Percentiles rank a stretch among this genome's conserved stretches.
Evolutionary conservation across 2,113 vertebrate species (phyloP).

Genomic region (Synodontis membranacea): DNA sequence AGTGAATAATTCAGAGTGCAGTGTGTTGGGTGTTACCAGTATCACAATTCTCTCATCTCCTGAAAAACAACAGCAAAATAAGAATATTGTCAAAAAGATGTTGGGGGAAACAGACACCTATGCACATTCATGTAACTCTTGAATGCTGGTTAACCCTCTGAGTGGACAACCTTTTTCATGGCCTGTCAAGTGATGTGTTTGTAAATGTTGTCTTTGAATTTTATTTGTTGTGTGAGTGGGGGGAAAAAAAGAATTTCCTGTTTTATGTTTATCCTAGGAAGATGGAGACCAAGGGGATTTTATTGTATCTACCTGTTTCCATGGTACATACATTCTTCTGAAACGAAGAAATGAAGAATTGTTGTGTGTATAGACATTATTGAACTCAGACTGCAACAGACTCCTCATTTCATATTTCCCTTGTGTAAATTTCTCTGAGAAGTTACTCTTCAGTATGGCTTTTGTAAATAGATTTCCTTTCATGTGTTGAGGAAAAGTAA

Average conservation of each 20-base stretch:
- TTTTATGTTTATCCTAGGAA: conserved; percentile 37
- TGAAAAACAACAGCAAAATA: background rate
- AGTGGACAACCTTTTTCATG: conserved; percentile 38
- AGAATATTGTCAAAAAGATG: background rate
- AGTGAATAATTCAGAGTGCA: conserved; percentile 25
- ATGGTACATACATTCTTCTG: conserved; percentile 49
- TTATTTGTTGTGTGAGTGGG: conserved; percentile 41
- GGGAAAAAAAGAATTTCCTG: conserved; percentile 1
- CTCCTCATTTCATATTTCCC: conserved; percentile 45
- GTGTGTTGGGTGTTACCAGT: conserved; percentile 31
- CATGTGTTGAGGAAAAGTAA: conserved; percentile 51
- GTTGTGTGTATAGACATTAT: conserved; percentile 46
- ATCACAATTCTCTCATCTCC: conserved; percentile 27
- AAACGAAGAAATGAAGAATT: conserved; percentile 54
- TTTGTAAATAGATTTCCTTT: conserved; percentile 44
- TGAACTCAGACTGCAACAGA: conserved; percentile 38
- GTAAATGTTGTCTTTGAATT: conserved; percentile 52
- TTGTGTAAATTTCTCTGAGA: conserved; percentile 43
- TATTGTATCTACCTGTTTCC: conserved; percentile 51
- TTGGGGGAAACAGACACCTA: conserved; percentile 34
- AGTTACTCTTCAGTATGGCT: conserved; percentile 35
- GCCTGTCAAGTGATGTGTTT: conserved; percentile 52
- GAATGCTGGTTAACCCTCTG: conserved; percentile 27
- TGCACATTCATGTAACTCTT: conserved; percentile 32
- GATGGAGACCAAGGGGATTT: conserved; percentile 44